A percentile compares a stretch with the other conserved stretches of the same genome.
Evolutionary conservation across 2,888 invertebrate species (phyloP).

Genomic region (Ganaspis brasiliensis): DNA sequence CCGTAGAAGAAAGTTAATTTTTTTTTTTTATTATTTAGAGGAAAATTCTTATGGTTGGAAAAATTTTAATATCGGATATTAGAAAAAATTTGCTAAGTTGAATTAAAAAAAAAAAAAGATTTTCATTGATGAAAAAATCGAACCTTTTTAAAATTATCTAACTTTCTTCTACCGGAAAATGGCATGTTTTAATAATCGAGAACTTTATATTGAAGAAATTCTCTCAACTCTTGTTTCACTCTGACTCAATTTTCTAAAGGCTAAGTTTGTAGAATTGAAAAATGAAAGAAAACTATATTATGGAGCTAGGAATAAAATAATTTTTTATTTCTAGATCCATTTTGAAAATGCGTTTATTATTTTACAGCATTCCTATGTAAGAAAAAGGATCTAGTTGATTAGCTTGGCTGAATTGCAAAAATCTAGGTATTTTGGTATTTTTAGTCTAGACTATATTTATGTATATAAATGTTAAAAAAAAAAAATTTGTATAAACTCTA

Average conservation of each 20-base stretch:
- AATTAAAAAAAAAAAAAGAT: too few relatives aligned
- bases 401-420: conserved; percentile 11
- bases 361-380: conserved; percentile 10
- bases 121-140: too few relatives aligned
- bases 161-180: not conserved
- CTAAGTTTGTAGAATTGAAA: conserved; percentile 7
- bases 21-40: too few relatives aligned
- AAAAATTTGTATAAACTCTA: conserved; percentile 14
- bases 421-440: not conserved
- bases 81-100: too few relatives aligned
- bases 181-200: not conserved
- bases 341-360: conserved; percentile 2
- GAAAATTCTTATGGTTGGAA: not conserved
- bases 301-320: not conserved
- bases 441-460: not conserved
- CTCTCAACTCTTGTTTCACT: conserved; percentile 32
- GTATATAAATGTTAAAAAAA: too few relatives aligned
- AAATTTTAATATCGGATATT: too few relatives aligned
- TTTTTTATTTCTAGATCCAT: not conserved
- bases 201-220: not conserved
- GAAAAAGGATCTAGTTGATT: not conserved
- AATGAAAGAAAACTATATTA: not conserved
- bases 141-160: too few relatives aligned
- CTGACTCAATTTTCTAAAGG: conserved; percentile 12
- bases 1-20: conserved; percentile 18